These are phyloP conservation scores for Apodemus agrarius DNA, from an alignment of 2,797 vertebrate species.

Conservation along the genomic window DNA sequence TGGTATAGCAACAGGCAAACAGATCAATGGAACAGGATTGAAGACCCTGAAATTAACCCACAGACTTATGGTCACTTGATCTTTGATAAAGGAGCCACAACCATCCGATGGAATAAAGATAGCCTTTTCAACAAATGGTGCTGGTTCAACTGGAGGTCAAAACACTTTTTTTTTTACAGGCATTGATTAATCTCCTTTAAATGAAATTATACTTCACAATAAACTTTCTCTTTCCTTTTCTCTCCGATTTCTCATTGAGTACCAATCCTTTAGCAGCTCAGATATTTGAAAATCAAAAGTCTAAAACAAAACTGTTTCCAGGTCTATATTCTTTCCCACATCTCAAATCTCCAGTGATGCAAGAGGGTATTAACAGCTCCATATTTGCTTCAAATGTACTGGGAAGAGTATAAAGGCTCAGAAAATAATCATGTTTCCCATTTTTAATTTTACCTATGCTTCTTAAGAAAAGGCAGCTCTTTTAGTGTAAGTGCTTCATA, in stretches of 20 bases:
- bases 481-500: background rate
- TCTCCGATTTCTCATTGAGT: background rate
- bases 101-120: no score
- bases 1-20: no score
- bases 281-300: background rate
- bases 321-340: background rate
- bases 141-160: no score
- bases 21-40: no score
- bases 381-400: background rate
- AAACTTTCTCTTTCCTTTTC: background rate
- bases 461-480: background rate
- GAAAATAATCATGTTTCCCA: background rate
- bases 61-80: no score
- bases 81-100: no score
- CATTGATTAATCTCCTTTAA: constrained; percentile 19
- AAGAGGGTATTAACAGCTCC: background rate
- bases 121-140: no score
- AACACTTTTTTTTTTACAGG: background rate
- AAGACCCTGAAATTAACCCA: no score
- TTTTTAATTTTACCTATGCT: background rate
- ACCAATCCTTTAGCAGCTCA: background rate
- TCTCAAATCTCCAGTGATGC: background rate
- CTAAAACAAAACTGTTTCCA: background rate
- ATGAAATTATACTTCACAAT: background rate
- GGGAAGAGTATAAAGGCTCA: background rate